Evolutionary conservation across 2,888 invertebrate species (phyloP), one percentile per base, ranked within the genome.

Genomic region (Loripinus fragilis): DNA sequence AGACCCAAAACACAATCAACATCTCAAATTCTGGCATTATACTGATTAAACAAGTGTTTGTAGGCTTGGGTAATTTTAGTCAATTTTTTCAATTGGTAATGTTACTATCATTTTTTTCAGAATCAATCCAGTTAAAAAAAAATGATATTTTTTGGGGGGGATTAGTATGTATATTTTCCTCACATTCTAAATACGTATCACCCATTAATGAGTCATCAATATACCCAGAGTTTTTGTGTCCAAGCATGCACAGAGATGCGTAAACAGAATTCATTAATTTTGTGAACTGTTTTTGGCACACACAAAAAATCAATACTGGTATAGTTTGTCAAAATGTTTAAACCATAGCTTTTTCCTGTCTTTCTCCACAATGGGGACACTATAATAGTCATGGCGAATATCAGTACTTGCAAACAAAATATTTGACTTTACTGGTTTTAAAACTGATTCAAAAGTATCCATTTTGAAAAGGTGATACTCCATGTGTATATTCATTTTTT

Each of bases 201-300:
- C 7, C 38, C 12, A 38, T 12, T 12, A 38, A 38, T 8, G 38
- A 38, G 38, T 38, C 38, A 12, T 38, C 38, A 38, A 38, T 38
- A 38, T 38, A 38, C 7, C 38, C 38, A 8, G 38, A 38, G 12
- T 38, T 38, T 8, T 12, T 38, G 12, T 38, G 38, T 12, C 38
- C 38, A 38, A 38, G 42, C 42, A 42, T 42, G 42, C 60, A 7
- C 15, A 78, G 52, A 8, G 33, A 41, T 0, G 82, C 73, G 75
- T 72, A 83, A n/a, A 85, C 78, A 48, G 83, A 82, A 64, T 83
- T 86, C 48, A 86, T n/a, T 2, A 86, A 20, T 68, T 85, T 83
- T 50, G 83, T 87, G 64, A 87, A 87, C 15, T 71, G 48, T 67
- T 77, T 67, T 10, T 79, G 85, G 28, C 80, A 81, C 33, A 50